Conservation (phyloP, 2,797 vertebrate species). For the Schizopygopsis pylzovi region DNA sequence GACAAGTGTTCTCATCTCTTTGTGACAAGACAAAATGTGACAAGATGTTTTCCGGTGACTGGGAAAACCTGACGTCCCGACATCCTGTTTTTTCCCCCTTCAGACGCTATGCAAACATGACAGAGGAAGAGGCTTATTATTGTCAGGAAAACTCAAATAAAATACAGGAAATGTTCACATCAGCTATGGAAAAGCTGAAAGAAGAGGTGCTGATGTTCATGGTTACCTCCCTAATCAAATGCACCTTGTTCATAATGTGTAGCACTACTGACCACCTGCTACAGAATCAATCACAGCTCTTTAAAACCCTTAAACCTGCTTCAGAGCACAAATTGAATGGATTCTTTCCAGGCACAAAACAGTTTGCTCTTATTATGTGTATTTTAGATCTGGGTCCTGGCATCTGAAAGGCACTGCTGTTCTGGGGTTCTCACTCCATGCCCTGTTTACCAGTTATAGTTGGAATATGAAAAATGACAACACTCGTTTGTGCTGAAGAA, state of each 20-base stretch:
- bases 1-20: background rate
- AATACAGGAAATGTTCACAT: conserved; percentile 11
- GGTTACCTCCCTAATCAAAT: conserved; percentile 2
- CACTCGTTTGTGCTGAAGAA: conserved; percentile 47
- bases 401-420: conserved; percentile 33
- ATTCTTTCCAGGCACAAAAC: conserved; percentile 30
- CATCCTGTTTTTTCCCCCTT: background rate
- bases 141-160: background rate
- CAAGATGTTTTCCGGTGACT: conserved; percentile 13
- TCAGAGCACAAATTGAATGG: conserved; percentile 14
- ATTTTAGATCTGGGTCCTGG: conserved; percentile 3
- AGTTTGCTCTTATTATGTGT: conserved; percentile 19
- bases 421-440: conserved; percentile 3
- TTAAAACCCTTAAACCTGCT: background rate
- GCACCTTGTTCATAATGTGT: background rate
- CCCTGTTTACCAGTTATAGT: conserved; percentile 28
- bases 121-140: background rate
- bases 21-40: background rate
- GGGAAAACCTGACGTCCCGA: background rate
- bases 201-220: background rate
- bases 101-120: background rate
- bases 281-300: conserved; percentile 16
- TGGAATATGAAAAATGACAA: conserved; percentile 51
- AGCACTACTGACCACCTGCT: conserved; percentile 11
- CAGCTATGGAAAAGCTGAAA: background rate